phyloP scores from a whole-genome alignment of 2,113 vertebrate genomes.

The Petromus typicus region DNA sequence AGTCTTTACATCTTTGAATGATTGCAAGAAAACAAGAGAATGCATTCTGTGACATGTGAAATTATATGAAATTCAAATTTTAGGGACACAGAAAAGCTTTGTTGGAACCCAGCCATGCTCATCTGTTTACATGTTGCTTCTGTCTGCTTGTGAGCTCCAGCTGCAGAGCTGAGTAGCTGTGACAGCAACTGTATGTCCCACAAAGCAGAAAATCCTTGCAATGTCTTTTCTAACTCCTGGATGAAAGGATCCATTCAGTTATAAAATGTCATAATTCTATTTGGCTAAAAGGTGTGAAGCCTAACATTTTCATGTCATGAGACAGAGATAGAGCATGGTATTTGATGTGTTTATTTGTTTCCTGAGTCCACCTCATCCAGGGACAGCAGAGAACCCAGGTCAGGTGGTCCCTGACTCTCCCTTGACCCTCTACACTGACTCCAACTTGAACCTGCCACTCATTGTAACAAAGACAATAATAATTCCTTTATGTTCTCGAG shows the following conservation, averaged over 20 bases:
- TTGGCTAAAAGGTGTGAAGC: background rate
- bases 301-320: background rate
- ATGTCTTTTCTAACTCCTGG: background rate
- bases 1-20: background rate
- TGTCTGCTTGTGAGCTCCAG: background rate
- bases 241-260: background rate
- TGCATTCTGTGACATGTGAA: background rate
- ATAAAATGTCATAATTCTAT: background rate
- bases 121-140: fast-evolving
- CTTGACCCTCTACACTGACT: background rate
- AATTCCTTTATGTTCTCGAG: background rate
- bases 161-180: background rate
- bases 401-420: background rate
- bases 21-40: background rate
- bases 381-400: background rate
- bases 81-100: background rate
- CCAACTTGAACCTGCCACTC: fast-evolving
- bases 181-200: background rate
- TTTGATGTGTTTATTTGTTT: background rate
- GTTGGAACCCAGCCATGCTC: fast-evolving
- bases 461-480: background rate
- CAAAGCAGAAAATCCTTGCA: background rate
- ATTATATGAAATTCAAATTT: background rate
- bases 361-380: background rate
- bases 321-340: background rate